A percentile compares a stretch with the other conserved stretches of the same genome.
Conservation (phyloP, 2,797 vertebrate genomes). For the Carapus acus region DNA sequence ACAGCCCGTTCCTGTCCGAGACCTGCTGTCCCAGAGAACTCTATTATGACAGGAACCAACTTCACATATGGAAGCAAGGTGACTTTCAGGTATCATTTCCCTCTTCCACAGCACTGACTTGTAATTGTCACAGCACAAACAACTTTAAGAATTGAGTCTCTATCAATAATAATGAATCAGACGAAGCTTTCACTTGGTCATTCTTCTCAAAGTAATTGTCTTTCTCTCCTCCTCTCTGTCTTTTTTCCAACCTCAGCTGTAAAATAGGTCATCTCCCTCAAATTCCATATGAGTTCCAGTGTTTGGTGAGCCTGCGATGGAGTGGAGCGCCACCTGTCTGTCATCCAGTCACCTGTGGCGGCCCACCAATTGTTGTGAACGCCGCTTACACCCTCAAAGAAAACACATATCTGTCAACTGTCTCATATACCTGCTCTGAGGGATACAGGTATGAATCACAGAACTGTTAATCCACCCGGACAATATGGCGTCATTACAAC, state of each 20-base stretch:
- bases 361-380: conserved; percentile 72
- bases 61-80: conserved; percentile 92
- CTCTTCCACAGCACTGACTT: conserved; percentile 18
- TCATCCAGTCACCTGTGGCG: conserved; percentile 80
- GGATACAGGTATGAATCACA: conserved; percentile 91
- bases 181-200: not conserved
- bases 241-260: conserved; percentile 85
- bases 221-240: conserved; percentile 4
- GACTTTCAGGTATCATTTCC: conserved; percentile 84
- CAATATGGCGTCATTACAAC: not conserved
- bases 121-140: not conserved
- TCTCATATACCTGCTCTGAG: conserved; percentile 78
- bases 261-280: conserved; percentile 78
- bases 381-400: conserved; percentile 75
- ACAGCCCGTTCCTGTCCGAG: conserved; percentile 83
- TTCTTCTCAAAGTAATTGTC: not conserved
- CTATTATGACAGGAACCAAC: conserved; percentile 77
- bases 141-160: too few species aligned
- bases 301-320: conserved; percentile 83
- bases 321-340: conserved; percentile 78
- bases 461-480: too few species aligned
- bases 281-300: conserved; percentile 80
- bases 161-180: too few species aligned
- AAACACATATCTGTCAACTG: conserved; percentile 80
- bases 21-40: conserved; percentile 79